Conservation (phyloP, 2,797 vertebrate genomes). For the Hyperoplus immaculatus region DNA sequence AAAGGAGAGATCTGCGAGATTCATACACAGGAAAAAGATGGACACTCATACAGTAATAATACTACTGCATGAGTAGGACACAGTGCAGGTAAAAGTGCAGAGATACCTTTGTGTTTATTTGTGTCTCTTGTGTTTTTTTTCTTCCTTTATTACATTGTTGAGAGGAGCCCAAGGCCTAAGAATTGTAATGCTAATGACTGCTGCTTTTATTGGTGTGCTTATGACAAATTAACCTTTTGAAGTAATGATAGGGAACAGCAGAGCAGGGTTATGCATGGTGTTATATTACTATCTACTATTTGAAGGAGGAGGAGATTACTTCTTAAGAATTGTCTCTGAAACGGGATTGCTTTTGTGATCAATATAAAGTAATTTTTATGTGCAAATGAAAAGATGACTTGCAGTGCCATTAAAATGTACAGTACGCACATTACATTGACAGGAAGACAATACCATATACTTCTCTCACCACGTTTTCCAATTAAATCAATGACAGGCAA, state of each 20-base stretch:
- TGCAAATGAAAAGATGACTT: not conserved
- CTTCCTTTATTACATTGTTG: too few species aligned
- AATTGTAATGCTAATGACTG: too few species aligned
- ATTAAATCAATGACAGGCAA: conserved; percentile 16
- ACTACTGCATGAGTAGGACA: too few species aligned
- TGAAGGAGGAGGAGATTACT: not conserved
- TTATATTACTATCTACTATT: not conserved
- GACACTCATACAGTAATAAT: too few species aligned
- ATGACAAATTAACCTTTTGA: too few species aligned
- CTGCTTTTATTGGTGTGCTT: too few species aligned
- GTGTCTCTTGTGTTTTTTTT: too few species aligned
- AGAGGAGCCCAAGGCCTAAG: too few species aligned
- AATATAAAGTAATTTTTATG: not conserved
- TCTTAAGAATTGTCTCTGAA: not conserved
- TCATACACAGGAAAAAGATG: not conserved
- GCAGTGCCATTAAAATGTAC: not conserved
- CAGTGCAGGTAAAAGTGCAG: too few species aligned
- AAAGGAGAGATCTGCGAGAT: not conserved
- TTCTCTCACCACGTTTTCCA: not conserved
- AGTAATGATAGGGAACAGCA: not conserved
- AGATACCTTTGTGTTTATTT: too few species aligned
- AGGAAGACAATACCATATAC: conserved; percentile 1
- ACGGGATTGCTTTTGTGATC: not conserved
- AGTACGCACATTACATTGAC: not conserved
- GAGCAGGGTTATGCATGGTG: not conserved